Conservation (phyloP, 2,113 vertebrate species). For the Zootoca vivipara region DNA sequence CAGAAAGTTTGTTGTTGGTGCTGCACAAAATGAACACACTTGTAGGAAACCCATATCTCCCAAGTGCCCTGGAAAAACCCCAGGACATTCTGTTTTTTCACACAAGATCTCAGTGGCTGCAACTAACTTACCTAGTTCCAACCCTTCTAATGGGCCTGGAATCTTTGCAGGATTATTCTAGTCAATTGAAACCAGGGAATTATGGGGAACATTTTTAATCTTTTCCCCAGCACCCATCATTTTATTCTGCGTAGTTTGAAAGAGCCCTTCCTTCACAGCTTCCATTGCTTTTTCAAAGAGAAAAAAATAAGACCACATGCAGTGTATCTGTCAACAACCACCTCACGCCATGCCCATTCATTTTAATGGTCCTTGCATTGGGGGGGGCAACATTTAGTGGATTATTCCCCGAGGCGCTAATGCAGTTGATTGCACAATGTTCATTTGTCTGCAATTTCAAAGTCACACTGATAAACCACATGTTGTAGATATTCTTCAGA, state of each 20-base stretch:
- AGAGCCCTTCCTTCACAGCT: conserved; percentile 25
- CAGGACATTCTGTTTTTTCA: too few relatives aligned
- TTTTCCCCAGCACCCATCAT: conserved; percentile 23
- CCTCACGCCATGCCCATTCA: not conserved
- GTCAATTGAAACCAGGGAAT: not conserved
- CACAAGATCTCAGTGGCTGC: too few relatives aligned
- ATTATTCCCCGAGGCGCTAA: conserved; percentile 15
- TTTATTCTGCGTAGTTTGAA: conserved; percentile 31
- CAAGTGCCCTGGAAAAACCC: too few relatives aligned
- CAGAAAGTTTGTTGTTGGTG: too few relatives aligned
- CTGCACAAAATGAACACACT: too few relatives aligned
- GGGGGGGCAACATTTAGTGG: not conserved
- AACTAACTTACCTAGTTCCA: too few relatives aligned
- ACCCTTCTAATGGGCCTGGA: not conserved
- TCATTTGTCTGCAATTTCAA: not conserved
- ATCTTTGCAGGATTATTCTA: not conserved
- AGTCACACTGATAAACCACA: not conserved
- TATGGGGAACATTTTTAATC: conserved; percentile 24
- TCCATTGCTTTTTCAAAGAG: not conserved
- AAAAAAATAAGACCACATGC: conserved; percentile 26
- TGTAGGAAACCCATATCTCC: too few relatives aligned
- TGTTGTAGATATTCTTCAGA: not conserved
- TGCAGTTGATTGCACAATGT: conserved; percentile 8
- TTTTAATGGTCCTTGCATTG: not conserved
- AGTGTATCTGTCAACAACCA: conserved; percentile 15